Evolutionary conservation across 2,797 vertebrate species (phyloP), one percentile per base, ranked within the genome.

Genomic region (Sebastes minor): DNA sequence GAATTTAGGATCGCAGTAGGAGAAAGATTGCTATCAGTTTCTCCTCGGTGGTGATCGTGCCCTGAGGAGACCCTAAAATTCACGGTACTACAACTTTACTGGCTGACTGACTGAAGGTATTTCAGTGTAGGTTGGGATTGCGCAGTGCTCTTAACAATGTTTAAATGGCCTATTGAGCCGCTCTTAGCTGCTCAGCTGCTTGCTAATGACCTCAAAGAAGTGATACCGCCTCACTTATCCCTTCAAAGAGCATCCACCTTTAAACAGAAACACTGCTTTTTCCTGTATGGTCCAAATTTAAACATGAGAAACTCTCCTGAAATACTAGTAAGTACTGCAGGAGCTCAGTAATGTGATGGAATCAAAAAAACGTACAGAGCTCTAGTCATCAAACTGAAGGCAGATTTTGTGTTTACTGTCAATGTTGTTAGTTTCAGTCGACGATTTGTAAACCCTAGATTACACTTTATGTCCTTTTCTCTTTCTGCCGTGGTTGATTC

Each of bases 111-210:
- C 67, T 84, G 65, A 61, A 71, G 69, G 68, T 78, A 78, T 89
- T 90, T 80, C 62, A 84, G 65, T 86, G 68, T 80, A 78, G 53
- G 60, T 86, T 86, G 81, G 63, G 69, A 53, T 83, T 70, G 76
- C 63, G 80, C 71, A 63, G 57, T 80, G 74, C 62, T 85, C 81
- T 83, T 79, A 82, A 87, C 82, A 75, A 81, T 85, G 73, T 88
- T 89, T 85, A 86, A 93, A 91, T 86, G 73, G 75, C 61, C 71
- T 88, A 84, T 92, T 91, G 83, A 89, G 81, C 76, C 49, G 33
- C 86, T 86, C 66, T 74, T 79, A 65, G 52, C 73, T 86, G 78
- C 86, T 83, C 85, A 80, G 82, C 74, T 84, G 84, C 80, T 78
- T 83, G 71, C 81, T 91, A 89, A 89, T 90, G 84, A 88, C 72